Evolutionary conservation across 2,888 invertebrate species (phyloP).

Genomic region (Hydrotaea diabolus): DNA sequence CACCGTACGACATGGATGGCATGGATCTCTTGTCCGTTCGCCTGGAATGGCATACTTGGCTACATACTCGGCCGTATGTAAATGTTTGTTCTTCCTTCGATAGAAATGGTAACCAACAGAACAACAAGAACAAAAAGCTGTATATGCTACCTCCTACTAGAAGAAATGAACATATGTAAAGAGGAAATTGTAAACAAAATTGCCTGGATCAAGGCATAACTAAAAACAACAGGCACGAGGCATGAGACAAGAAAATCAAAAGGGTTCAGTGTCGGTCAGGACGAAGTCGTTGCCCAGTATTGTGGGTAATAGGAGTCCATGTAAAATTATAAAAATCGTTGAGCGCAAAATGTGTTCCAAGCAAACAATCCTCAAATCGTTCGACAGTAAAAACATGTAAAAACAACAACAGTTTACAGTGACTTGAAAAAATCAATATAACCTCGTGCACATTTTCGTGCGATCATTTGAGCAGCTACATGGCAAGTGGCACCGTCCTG

Average conservation of each 20-base stretch:
- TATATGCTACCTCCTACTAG: background rate
- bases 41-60: slow-evolving; percentile 4
- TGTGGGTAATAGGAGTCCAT: background rate
- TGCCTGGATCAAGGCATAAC: slow-evolving; percentile 51
- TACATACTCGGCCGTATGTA: background rate
- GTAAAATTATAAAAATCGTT: background rate
- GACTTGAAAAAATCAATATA: too few species aligned
- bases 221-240: background rate
- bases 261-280: too few species aligned
- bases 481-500: too few species aligned
- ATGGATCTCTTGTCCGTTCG: slow-evolving; percentile 5
- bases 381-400: too few species aligned
- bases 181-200: slow-evolving; percentile 67
- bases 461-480: too few species aligned
- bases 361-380: too few species aligned
- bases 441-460: too few species aligned
- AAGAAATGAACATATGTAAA: slow-evolving; percentile 62
- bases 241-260: too few species aligned
- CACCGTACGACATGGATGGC: background rate
- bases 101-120: slow-evolving; percentile 25
- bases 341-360: background rate
- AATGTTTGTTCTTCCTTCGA: slow-evolving; percentile 12
- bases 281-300: background rate
- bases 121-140: background rate
- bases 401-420: too few species aligned